These are phyloP conservation scores for Omphaloscelis lunosa DNA, from an alignment of 2,888 invertebrate species.

Conservation along the genomic window DNA sequence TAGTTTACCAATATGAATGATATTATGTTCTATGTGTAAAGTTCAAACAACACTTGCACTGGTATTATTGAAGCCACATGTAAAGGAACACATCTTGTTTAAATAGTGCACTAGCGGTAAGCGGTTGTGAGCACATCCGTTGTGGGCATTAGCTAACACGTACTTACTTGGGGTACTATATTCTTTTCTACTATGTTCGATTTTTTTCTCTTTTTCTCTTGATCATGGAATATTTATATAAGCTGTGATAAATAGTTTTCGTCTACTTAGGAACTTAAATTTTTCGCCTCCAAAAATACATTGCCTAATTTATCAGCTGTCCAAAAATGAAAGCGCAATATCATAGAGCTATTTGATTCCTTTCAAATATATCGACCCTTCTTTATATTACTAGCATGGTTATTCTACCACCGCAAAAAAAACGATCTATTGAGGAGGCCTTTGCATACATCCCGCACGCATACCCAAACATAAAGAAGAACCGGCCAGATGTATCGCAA, in stretches of 20 bases:
- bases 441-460: not conserved
- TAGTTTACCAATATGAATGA: not conserved
- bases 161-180: conserved; percentile 1
- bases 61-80: conserved; percentile 61
- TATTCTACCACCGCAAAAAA: conserved; percentile 32
- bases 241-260: not conserved
- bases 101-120: conserved; percentile 57
- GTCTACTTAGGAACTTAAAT: not conserved
- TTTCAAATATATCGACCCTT: conserved; percentile 6
- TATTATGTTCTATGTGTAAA: not conserved
- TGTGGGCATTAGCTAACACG: conserved; percentile 44
- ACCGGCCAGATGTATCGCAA: conserved; percentile 22
- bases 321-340: conserved; percentile 8
- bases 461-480: conserved; percentile 13
- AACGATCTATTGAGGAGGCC: conserved; percentile 8
- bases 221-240: not conserved
- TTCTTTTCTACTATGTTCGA: not conserved
- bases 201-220: not conserved
- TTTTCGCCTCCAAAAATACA: not conserved
- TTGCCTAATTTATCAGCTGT: not conserved
- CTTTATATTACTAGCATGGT: conserved; percentile 30
- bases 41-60: conserved; percentile 30
- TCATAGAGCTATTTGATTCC: conserved; percentile 16
- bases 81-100: conserved; percentile 61
- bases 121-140: conserved; percentile 57